Evolutionary conservation across 2,888 invertebrate species (phyloP), one percentile per base, ranked within the genome.

Genomic region (Euzetes globulus): DNA sequence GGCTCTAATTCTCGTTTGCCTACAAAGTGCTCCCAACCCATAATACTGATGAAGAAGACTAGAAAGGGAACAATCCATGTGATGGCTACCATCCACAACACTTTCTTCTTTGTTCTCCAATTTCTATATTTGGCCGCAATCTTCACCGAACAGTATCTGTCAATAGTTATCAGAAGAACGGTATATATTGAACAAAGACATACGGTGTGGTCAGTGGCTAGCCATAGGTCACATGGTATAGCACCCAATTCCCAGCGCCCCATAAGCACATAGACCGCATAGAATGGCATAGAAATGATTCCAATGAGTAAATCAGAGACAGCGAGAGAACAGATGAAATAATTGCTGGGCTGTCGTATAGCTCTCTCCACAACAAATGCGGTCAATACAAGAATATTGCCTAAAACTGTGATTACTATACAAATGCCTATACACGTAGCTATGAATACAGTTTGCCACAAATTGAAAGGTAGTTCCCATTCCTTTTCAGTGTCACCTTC

Each of bases 151-250:
- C 98, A 98, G 84, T 94, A 99, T 79, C 99, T 88, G 84, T 99
- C 99, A 77, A 98, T 93, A 41, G 99, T 99, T 81, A 99, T 99
- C 77, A 98, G 88, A 75, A 99, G 88, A 19, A 99, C 99, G 0
- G 99, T 99, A 84, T 99, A 99, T 83, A 99, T 98, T 11, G 98
- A 99, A 37, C 97, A 97, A 71, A 99, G 87, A 82, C 99, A 99
- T 41, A 98, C 98, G 25, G 98, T 98, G 85, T 99, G 99, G 85
- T 99, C 99, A 72, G 97, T 92, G 0, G 97, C 95, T 9, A 99
- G 87, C 99, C 99, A 99, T 73, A 99, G 87, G 84, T 99, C 98
- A 83, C 98, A 99, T 9, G 97, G 86, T 76, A 98, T 86, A 33
- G 94, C 92, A 17, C 99, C 98, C 78, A 99, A 87, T 82, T 95